Evolutionary conservation across 1,140 invertebrate species (phyloP), one percentile per base, ranked within the genome.

Genomic region (Alviniconcha marisindica): DNA sequence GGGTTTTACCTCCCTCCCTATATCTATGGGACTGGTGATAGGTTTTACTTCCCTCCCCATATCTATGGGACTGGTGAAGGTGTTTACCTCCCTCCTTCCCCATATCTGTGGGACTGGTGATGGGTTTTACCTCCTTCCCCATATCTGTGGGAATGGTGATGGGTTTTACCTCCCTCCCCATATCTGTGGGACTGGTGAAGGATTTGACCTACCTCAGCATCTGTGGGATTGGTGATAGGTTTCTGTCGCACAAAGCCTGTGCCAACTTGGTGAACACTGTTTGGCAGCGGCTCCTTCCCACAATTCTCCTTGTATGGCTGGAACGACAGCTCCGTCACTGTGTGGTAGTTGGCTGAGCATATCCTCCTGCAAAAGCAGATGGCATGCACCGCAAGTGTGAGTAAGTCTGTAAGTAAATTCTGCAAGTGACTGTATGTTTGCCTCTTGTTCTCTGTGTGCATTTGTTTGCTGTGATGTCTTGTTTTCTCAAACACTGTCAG

Each of bases 161-260:
- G n/a, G n/a, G n/a, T n/a, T n/a, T n/a, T n/a, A n/a, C n/a, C n/a
- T n/a, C n/a, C n/a, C n/a, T n/a, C n/a, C n/a, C n/a, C n/a, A n/a
- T n/a, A n/a, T n/a, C n/a, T n/a, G n/a, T n/a, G n/a, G n/a, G n/a
- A n/a, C n/a, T n/a, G n/a, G n/a, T n/a, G n/a, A n/a, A n/a, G n/a
- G n/a, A n/a, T n/a, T n/a, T n/a, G n/a, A n/a, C n/a, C n/a, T 90
- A 92, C 92, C 81, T 92, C 87, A 73, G 63, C 86, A 14, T 87
- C 78, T 56, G 84, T 90, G 10, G 91, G 90, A 36, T 86, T 86
- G 38, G 89, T 89, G 18, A 91, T 74, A 18, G 91, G 89, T 77
- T 90, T 91, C 78, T 91, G 82, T 80, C 90, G 76, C 24, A 92
- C 87, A 88, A 92, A 93, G 56, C 91, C 92, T 77, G 91, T 90